These are phyloP conservation scores for Pterophyllum scalare DNA, from an alignment of 2,113 vertebrate genomes.

Conservation along the genomic window DNA sequence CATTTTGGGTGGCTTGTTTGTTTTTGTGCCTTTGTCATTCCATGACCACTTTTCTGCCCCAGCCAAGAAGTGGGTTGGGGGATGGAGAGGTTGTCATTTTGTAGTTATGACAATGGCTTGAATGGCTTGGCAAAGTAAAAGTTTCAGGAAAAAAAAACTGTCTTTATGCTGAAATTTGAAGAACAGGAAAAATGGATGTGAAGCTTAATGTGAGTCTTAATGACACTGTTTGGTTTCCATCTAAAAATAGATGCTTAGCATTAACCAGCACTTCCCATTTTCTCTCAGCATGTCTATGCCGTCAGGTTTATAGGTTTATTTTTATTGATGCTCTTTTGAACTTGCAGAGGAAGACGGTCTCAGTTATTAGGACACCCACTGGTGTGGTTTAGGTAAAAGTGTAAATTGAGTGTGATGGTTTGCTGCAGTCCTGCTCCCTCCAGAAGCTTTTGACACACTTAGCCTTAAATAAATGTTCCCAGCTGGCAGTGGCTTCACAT, in stretches of 20 bases:
- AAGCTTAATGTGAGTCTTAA: conserved; percentile 12
- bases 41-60: neutral
- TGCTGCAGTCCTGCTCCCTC: conserved; percentile 50
- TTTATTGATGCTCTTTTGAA: conserved; percentile 48
- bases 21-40: conserved; percentile 50
- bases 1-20: conserved; percentile 36
- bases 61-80: conserved; percentile 9
- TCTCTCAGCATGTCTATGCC: neutral
- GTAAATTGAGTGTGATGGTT: conserved; percentile 64
- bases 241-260: conserved; percentile 11
- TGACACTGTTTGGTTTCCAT: neutral
- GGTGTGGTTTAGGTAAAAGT: conserved; percentile 68
- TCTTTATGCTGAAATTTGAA: neutral
- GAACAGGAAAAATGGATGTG: neutral
- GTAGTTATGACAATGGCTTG: conserved; percentile 5
- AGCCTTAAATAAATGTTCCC: conserved; percentile 60
- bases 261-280: neutral
- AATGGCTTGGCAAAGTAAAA: neutral
- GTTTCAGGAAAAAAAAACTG: rapidly evolving
- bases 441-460: conserved; percentile 62
- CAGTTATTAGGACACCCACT: conserved; percentile 56
- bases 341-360: conserved; percentile 15
- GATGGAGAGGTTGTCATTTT: conserved; percentile 17
- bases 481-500: conserved; percentile 57
- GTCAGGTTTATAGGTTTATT: conserved; percentile 22